Evolutionary conservation across 2,797 vertebrate genomes (phyloP), one percentile per base, ranked within the genome.

Genomic region (Picus viridis): DNA sequence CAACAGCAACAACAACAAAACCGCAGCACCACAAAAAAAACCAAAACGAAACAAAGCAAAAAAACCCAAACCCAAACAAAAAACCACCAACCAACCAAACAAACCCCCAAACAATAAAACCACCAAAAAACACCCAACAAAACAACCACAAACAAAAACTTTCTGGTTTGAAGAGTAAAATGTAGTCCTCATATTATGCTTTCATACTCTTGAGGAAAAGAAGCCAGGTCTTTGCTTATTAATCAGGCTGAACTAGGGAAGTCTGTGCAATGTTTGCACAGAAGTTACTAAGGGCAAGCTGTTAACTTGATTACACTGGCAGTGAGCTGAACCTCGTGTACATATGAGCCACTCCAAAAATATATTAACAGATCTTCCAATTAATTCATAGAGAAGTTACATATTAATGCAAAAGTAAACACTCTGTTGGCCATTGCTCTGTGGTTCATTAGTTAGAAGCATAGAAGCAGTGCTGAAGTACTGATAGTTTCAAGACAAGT

Each of bases 381-480:
- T 93, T 95, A 93, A 86, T 94, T 92, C 83, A 86, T 47, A n/a
- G 32, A 75, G 29, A 86, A 68, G 92, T 95, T 96, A 96, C 93
- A 92, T 73, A 94, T 96, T 95, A 95, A 91, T 80, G 92, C 62
- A 85, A 79, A 82, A 88, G 75, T 88, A 86, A 94, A 86, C 68
- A 88, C n/a, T 86, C 68, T 88, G 77, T 95, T 92, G 86, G 91
- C 90, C 19, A 18, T 93, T 76, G 68, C 64, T 86, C 41, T 88
- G 77, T 84, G 74, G 72, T 51, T 91, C 18, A 3, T 78, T 88
- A 81, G 76, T 49, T 83, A 62, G 58, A 23, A 77, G 43, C 20
- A 70, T 58, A 83, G 80, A 34, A 82, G 71, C 34, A 76, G 57
- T 73, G 72, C 73, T 88, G 70, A 88, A 89, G 73, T 75, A 77